These are phyloP conservation scores for Fopius arisanus DNA, from an alignment of 1,140 invertebrate genomes.

Conservation along the genomic window DNA sequence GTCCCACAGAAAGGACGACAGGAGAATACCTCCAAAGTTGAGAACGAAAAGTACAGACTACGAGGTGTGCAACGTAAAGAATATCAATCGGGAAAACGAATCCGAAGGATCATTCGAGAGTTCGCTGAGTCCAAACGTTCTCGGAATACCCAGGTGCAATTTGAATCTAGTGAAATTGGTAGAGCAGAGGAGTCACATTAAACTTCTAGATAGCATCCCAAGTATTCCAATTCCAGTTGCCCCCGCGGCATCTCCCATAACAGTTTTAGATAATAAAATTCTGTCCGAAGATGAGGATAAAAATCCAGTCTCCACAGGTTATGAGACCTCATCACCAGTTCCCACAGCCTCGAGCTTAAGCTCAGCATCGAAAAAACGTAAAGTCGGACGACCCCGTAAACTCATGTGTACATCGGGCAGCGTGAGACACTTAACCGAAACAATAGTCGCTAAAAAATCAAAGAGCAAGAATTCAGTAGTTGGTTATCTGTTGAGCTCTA, in stretches of 20 bases:
- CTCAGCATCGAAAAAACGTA: constrained; percentile 79
- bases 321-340: constrained; percentile 47
- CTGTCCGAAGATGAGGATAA: constrained; percentile 48
- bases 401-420: constrained; percentile 71
- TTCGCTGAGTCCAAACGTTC: constrained; percentile 40
- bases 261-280: constrained; percentile 10
- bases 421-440: constrained; percentile 71
- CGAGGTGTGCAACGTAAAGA: constrained; percentile 44
- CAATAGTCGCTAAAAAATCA: constrained; percentile 82
- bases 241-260: background rate
- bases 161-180: constrained; percentile 56
- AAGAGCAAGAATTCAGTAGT: constrained; percentile 72
- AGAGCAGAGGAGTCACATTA: constrained; percentile 57
- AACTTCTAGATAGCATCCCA: constrained; percentile 58
- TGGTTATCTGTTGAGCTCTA: constrained; percentile 71
- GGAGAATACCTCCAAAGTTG: constrained; percentile 46
- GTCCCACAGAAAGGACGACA: constrained; percentile 65
- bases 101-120: constrained; percentile 29
- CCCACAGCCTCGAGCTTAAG: constrained; percentile 46
- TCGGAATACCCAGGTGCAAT: constrained; percentile 54
- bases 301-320: constrained; percentile 38
- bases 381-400: constrained; percentile 83
- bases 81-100: constrained; percentile 30
- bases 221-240: constrained; percentile 51
- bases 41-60: constrained; percentile 55